phyloP scores from a whole-genome alignment of 2,888 invertebrate genomes.

The Chouioia cunea region DNA sequence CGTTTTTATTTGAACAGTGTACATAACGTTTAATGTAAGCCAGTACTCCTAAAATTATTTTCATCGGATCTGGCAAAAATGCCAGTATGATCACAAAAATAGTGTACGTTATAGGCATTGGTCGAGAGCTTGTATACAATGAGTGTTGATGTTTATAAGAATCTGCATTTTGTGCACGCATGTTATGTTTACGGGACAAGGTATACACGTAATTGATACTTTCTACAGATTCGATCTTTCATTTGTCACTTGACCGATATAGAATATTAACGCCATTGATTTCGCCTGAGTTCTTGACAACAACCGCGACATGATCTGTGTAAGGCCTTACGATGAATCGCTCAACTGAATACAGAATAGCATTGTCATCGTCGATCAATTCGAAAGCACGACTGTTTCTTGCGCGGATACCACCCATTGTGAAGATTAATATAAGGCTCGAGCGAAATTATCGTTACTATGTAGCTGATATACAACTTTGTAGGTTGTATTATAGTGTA shows the following conservation, averaged over 20 bases:
- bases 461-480: no score
- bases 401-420: conserved; percentile 24
- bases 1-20: no score
- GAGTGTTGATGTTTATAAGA: no score
- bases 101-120: no score
- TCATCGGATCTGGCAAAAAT: no score
- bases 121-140: no score
- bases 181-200: conserved; percentile 44
- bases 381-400: conserved; percentile 16
- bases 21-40: no score
- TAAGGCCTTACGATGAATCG: conserved; percentile 38
- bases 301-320: conserved; percentile 45
- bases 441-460: no score
- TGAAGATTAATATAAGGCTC: conserved; percentile 30
- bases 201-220: conserved; percentile 52
- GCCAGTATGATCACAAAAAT: no score
- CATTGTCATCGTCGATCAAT: conserved; percentile 51
- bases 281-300: conserved; percentile 55
- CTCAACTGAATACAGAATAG: conserved; percentile 29
- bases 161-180: no score
- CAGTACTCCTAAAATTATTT: no score
- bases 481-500: no score
- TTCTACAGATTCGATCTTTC: conserved; percentile 52
- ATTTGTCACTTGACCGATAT: conserved; percentile 57
- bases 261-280: conserved; percentile 61